These are phyloP conservation scores for Oeneis ivallda DNA, from an alignment of 2,888 invertebrate species.

Conservation along the genomic window DNA sequence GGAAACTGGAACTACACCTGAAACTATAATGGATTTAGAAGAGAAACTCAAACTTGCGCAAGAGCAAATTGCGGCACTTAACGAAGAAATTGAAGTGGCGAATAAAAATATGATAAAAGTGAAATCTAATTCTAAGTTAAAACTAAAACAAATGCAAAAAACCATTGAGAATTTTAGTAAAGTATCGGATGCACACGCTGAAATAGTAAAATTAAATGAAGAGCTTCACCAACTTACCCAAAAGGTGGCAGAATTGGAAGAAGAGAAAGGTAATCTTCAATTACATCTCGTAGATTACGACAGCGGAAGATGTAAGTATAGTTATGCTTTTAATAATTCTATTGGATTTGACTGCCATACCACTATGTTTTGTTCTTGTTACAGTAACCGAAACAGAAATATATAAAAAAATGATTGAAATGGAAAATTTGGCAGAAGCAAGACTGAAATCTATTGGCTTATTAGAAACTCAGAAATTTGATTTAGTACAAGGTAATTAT, in stretches of 20 bases:
- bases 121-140: conserved; percentile 86
- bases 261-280: conserved; percentile 95
- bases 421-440: conserved; percentile 75
- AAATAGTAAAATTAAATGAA: conserved; percentile 84
- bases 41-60: conserved; percentile 71
- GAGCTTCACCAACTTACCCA: conserved; percentile 85
- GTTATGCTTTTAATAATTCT: neutral
- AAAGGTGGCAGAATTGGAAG: conserved; percentile 91
- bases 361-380: conserved; percentile 42
- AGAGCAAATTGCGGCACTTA: conserved; percentile 78
- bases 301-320: conserved; percentile 83
- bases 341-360: neutral
- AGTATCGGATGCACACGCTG: conserved; percentile 85
- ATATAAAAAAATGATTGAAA: conserved; percentile 73
- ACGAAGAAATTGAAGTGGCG: conserved; percentile 86
- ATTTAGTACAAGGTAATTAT: conserved; percentile 82
- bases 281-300: conserved; percentile 91
- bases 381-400: conserved; percentile 77
- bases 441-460: conserved; percentile 82
- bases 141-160: conserved; percentile 89
- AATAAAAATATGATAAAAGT: conserved; percentile 90
- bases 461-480: conserved; percentile 85
- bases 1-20: conserved; percentile 39
- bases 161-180: conserved; percentile 85
- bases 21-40: conserved; percentile 53